Conservation (phyloP, 2,113 vertebrate species). For the Pan paniscus region DNA sequence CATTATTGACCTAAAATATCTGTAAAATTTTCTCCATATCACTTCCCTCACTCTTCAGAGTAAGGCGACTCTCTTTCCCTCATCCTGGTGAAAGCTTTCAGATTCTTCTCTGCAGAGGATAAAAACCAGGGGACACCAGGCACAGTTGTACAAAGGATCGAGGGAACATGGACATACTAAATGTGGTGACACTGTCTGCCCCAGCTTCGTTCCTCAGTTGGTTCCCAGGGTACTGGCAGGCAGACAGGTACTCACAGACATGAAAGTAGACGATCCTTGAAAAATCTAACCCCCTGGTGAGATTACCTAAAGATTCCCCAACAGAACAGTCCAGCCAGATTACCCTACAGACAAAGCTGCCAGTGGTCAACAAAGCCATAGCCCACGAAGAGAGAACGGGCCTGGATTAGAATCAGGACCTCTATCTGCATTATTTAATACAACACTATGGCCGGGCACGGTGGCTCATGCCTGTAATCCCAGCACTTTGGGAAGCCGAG, state of each 20-base stretch:
- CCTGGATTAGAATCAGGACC: background rate
- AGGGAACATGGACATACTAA: background rate
- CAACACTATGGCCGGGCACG: too few relatives aligned
- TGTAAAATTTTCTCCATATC: background rate
- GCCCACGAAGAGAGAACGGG: background rate
- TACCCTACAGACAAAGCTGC: background rate
- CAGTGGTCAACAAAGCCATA: background rate
- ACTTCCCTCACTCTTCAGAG: background rate
- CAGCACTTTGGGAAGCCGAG: too few relatives aligned
- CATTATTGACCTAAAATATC: background rate
- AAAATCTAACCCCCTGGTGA: background rate
- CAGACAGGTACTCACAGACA: background rate
- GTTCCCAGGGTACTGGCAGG: background rate
- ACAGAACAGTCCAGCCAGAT: background rate
- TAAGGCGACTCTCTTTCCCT: background rate
- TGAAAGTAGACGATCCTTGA: background rate
- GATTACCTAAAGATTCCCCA: background rate
- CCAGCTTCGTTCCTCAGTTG: background rate
- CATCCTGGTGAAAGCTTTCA: background rate
- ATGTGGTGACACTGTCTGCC: background rate
- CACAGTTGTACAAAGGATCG: background rate
- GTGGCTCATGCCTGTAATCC: too few relatives aligned
- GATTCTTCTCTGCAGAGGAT: background rate
- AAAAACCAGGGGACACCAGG: background rate
- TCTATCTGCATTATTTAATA: background rate